phyloP scores from a whole-genome alignment of 2,797 vertebrate genomes.

The Corythornis leucogaster region DNA sequence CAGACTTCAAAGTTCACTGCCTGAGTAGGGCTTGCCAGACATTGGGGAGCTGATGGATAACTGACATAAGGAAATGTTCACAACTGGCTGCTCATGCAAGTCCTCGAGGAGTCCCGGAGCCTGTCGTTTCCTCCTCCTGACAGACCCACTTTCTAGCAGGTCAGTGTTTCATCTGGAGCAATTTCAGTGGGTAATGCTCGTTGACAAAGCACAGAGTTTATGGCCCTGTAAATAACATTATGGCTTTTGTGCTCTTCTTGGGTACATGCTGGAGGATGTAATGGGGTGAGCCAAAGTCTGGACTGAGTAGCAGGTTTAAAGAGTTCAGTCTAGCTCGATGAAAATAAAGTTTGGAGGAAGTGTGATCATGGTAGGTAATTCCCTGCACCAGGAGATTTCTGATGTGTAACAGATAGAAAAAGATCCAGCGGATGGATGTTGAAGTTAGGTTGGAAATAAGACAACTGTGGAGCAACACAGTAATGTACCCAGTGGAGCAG shows the following conservation, averaged over 20 bases:
- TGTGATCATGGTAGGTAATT: background rate
- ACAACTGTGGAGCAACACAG: background rate
- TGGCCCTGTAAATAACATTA: background rate
- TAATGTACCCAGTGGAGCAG: background rate
- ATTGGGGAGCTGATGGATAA: background rate
- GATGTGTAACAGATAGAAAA: background rate
- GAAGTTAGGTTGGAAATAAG: background rate
- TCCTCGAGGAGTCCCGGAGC: background rate
- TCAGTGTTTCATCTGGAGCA: background rate
- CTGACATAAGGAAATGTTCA: background rate
- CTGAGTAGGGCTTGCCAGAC: background rate
- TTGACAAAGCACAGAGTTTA: background rate
- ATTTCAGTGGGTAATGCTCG: background rate
- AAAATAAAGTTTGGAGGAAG: background rate
- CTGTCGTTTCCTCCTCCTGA: background rate
- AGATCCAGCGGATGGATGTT: background rate
- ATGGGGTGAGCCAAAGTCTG: background rate
- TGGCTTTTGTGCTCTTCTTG: background rate
- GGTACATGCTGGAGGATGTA: background rate
- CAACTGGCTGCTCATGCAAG: background rate
- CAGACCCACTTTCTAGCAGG: background rate
- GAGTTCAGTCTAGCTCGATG: background rate
- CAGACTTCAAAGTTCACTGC: background rate
- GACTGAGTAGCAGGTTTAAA: background rate
- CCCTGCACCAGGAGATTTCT: background rate